These are phyloP conservation scores for Hippocampus abdominalis DNA, from an alignment of 2,113 vertebrate genomes.

Conservation along the genomic window DNA sequence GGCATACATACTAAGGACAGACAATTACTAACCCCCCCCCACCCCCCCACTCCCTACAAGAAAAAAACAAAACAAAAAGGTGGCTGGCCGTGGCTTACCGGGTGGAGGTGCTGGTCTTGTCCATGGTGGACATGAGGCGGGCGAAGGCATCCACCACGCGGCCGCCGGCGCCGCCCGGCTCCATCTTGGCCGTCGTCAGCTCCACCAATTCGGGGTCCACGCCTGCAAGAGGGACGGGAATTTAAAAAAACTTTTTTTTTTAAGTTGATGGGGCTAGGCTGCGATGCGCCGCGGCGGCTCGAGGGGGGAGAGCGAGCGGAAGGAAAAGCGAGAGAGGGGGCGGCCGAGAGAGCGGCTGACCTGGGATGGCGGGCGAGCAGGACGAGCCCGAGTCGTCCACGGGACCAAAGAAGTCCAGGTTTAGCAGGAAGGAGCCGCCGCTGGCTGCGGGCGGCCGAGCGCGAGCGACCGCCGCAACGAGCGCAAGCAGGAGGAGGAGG, in stretches of 20 bases:
- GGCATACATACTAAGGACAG: no score
- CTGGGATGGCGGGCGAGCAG: constrained; percentile 93
- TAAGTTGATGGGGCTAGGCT: no score
- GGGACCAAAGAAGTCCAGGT: constrained; percentile 99
- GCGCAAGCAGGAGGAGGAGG: background rate
- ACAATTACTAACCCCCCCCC: no score
- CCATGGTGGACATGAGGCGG: constrained; percentile 93
- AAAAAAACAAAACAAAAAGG: no score
- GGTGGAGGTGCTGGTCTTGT: constrained; percentile 93
- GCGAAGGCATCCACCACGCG: constrained; percentile 90
- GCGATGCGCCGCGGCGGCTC: background rate
- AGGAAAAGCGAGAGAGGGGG: background rate
- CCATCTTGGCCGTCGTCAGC: constrained; percentile 92
- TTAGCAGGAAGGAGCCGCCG: constrained; percentile 98
- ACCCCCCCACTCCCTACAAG: no score
- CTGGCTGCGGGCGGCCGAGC: constrained; percentile 77
- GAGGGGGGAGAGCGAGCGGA: constrained; percentile 7
- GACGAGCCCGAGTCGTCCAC: constrained; percentile 96
- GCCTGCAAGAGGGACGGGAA: constrained; percentile 63
- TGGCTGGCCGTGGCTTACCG: constrained; percentile 62
- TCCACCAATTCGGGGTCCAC: constrained; percentile 97
- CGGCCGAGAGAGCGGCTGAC: constrained; percentile 79
- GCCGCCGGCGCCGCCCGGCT: constrained; percentile 73
- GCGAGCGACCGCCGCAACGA: background rate
- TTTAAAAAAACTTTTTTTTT: background rate